A percentile compares a stretch with the other conserved stretches of the same genome.
These are phyloP conservation scores for Epistrophe grossulariae DNA, from an alignment of 2,888 invertebrate species.

Conservation along the genomic window DNA sequence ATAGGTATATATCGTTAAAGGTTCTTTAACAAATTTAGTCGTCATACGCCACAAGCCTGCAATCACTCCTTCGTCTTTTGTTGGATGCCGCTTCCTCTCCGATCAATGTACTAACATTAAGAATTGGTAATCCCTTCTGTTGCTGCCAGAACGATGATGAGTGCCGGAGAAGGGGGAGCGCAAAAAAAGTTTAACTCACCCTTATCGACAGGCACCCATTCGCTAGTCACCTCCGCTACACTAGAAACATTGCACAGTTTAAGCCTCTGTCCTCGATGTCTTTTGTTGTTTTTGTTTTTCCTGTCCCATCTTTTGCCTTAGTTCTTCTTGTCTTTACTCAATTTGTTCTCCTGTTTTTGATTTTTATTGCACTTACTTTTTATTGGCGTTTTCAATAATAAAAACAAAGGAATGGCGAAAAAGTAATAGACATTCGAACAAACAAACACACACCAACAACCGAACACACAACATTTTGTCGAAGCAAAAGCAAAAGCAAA, in stretches of 20 bases:
- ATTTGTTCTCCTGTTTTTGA: constrained; percentile 75
- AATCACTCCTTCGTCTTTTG: constrained; percentile 35
- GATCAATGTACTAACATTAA: constrained; percentile 73
- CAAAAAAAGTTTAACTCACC: constrained; percentile 60
- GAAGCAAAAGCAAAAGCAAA: background rate
- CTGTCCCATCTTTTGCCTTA: background rate
- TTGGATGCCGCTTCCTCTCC: background rate
- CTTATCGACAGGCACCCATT: constrained; percentile 38
- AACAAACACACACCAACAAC: constrained; percentile 34
- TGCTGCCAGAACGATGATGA: constrained; percentile 44
- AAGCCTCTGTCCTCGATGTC: constrained; percentile 31
- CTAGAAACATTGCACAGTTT: constrained; percentile 12
- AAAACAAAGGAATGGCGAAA: constrained; percentile 60
- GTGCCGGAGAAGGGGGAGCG: background rate
- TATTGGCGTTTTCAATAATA: constrained; percentile 75
- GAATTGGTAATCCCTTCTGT: constrained; percentile 76
- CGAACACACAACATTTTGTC: background rate
- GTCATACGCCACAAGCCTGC: constrained; percentile 61
- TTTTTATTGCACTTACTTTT: constrained; percentile 75
- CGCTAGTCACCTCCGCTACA: background rate
- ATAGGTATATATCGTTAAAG: background rate
- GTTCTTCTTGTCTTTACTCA: constrained; percentile 66
- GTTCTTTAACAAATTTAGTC: constrained; percentile 63
- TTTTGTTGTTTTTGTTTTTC: background rate
- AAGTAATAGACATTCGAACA: constrained; percentile 34